Evolutionary conservation across 1,140 invertebrate genomes (phyloP), one percentile per base, ranked within the genome.

Genomic region (Bombus sibiricus): DNA sequence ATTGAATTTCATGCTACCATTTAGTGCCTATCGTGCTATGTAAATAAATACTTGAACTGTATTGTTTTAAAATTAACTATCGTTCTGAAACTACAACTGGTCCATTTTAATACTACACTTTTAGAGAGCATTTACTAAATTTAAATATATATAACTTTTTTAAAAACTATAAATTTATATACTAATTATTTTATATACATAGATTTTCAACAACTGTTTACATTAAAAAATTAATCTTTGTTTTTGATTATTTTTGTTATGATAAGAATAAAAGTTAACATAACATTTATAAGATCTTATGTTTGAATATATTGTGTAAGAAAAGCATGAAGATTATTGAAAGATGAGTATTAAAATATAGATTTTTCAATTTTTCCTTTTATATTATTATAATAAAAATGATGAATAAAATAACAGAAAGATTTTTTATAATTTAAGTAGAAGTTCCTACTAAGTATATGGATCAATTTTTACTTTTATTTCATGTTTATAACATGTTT

Each of bases 31-130:
- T 68, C 28, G 6, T 68, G 68, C 83, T 81, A 81, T 39, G n/a
- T 47, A 57, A 15, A 41, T 75, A 12, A 37, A 34, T 59, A 82
- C 37, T 59, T 68, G 53, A 25, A 68, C 64, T 84, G 32, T 62
- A 83, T 43, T 80, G 53, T 80, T 76, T 62, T 34, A 8, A 85
- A 78, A 15, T 25, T 85, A 85, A 25, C 34, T 34, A 47, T 75
- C 28, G 25, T 73, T 32, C 66, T n/a, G 15, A 64, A 47, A 86
- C 28, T 86, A 41, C 68, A 68, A 81, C 78, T 83, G 85, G 85
- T 86, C 80, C 85, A 82, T 86, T 86, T 86, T 83, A n/a, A 72
- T 66, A 25, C 71, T 85, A 85, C 57, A 43, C n/a, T 62, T 81
- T 28, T 85, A 71, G 18, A 22, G 18, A 53, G 15, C 41, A 85